Evolutionary conservation across 2,888 invertebrate species (phyloP).

Genomic region (Heliconius erato): DNA sequence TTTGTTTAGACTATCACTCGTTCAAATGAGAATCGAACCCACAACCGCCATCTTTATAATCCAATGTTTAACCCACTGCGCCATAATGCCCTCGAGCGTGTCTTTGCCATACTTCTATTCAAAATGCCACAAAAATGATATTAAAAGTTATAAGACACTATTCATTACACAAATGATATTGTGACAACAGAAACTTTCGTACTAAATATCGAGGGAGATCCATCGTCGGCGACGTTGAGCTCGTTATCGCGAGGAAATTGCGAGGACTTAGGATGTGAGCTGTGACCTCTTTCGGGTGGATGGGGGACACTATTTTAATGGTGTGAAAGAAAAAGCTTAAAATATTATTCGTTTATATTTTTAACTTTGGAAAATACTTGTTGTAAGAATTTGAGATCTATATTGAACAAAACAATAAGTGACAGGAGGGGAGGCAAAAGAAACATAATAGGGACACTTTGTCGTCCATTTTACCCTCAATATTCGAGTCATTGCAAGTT

Average conservation of each 20-base stretch:
- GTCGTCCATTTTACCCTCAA: too few species aligned
- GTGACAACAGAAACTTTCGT: conserved; percentile 64
- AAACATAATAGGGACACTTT: too few species aligned
- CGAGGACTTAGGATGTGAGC: conserved; percentile 53
- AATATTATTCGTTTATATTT: conserved; percentile 2
- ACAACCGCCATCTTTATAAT: too few species aligned
- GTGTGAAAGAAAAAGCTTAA: not conserved
- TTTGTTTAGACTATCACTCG: too few species aligned
- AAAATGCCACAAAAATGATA: not conserved
- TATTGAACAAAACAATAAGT: not conserved
- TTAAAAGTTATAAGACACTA: not conserved
- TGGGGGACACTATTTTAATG: too few species aligned
- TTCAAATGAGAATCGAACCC: too few species aligned
- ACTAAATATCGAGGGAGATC: conserved; percentile 64
- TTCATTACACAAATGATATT: conserved; percentile 44
- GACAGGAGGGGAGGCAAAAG: too few species aligned
- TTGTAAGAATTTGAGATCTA: not conserved
- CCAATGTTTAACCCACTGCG: not conserved
- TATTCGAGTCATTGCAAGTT: too few species aligned
- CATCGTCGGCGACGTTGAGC: conserved; percentile 60
- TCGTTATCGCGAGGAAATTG: conserved; percentile 69
- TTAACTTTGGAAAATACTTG: not conserved
- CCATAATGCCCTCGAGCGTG: not conserved
- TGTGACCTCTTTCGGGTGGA: not conserved
- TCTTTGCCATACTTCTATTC: not conserved